Evolutionary conservation across 2,113 vertebrate species (phyloP).

Genomic region (Rostratula benghalensis): DNA sequence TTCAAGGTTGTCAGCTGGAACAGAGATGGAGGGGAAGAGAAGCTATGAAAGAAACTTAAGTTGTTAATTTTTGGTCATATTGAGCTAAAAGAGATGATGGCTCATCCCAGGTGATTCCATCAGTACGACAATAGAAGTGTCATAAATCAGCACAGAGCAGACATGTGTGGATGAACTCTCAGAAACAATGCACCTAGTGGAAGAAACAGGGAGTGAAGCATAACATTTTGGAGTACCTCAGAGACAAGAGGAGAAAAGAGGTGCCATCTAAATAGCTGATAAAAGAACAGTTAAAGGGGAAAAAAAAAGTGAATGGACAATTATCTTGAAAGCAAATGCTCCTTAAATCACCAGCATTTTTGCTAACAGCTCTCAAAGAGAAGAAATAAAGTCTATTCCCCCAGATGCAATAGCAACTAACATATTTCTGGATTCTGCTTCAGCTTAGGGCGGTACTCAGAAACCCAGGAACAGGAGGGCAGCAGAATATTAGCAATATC

Average conservation of each 20-base stretch:
- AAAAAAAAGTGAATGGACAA: neutral
- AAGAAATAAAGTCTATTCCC: neutral
- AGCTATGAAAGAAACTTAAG: neutral
- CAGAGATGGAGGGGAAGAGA: neutral
- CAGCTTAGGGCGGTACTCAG: neutral
- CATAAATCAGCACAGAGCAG: neutral
- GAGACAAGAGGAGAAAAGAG: neutral
- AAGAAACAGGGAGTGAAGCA: neutral
- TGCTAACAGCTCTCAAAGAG: neutral
- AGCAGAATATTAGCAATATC: neutral
- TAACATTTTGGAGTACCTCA: neutral
- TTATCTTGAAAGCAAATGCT: neutral
- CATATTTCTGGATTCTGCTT: neutral
- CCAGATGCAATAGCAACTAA: neutral
- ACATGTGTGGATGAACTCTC: neutral
- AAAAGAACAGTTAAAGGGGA: neutral
- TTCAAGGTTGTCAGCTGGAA: neutral
- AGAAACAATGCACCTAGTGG: neutral
- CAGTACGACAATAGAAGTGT: neutral
- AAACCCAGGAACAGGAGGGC: neutral
- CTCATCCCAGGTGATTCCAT: rapidly evolving
- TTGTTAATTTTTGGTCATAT: rapidly evolving
- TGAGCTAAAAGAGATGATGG: neutral
- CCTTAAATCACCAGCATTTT: neutral
- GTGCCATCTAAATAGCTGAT: neutral